phyloP scores from a whole-genome alignment of 1,140 invertebrate species.

The Choristoneura fumiferana region DNA sequence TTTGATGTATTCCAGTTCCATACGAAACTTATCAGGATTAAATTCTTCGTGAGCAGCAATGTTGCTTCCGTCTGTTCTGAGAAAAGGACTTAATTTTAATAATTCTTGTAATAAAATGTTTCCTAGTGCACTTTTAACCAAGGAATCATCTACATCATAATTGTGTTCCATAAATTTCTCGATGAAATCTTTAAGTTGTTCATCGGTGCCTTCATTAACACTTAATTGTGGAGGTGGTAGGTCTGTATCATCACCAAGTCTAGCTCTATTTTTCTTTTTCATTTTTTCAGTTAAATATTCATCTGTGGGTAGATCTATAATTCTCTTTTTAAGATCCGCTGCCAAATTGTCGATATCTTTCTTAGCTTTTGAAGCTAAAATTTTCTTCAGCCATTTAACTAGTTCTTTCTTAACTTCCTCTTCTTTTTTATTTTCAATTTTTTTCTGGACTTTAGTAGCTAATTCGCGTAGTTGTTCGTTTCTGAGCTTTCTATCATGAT shows the following conservation, averaged over 20 bases:
- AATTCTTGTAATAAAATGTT: constrained; percentile 39
- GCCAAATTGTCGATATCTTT: constrained; percentile 25
- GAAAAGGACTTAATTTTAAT: constrained; percentile 30
- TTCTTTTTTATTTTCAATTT: constrained; percentile 25
- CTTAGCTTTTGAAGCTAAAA: constrained; percentile 25
- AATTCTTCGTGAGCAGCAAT: constrained; percentile 18
- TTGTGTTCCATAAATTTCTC: constrained; percentile 39
- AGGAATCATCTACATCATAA: constrained; percentile 33
- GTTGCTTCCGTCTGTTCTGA: constrained; percentile 27
- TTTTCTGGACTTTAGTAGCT: constrained; percentile 25
- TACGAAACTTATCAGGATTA: constrained; percentile 27
- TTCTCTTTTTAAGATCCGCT: constrained; percentile 27
- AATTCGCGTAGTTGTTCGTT: constrained; percentile 29
- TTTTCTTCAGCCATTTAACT: constrained; percentile 25
- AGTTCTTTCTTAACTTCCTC: constrained; percentile 24
- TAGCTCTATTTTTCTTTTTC: not conserved
- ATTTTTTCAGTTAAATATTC: constrained; percentile 19
- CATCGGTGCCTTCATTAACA: constrained; percentile 23
- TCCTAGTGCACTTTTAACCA: constrained; percentile 32
- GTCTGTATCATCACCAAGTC: not conserved
- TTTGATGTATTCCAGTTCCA: constrained; percentile 43
- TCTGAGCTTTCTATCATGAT: constrained; percentile 20
- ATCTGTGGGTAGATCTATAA: constrained; percentile 29
- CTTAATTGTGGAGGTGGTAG: not conserved
- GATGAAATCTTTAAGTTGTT: constrained; percentile 37